Evolutionary conservation across 2,888 invertebrate genomes (phyloP).

Genomic region (Coecobrya sp.): DNA sequence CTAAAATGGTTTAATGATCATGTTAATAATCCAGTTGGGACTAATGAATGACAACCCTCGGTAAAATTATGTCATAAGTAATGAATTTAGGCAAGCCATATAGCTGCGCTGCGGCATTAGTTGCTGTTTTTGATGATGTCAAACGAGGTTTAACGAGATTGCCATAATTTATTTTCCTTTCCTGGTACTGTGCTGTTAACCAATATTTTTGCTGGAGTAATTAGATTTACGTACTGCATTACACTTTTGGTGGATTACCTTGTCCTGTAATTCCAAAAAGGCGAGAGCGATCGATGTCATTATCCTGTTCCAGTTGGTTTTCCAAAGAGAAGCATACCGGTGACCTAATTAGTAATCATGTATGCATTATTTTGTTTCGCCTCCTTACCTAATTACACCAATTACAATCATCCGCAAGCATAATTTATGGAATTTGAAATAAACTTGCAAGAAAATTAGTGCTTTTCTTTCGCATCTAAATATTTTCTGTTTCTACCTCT

Average conservation of each 20-base stretch:
- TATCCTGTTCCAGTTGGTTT: neutral
- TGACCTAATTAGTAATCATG: constrained; percentile 51
- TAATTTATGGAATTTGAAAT: neutral
- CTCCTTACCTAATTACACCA: constrained; percentile 12
- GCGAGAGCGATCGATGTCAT: neutral
- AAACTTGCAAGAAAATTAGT: neutral
- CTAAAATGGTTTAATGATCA: neutral
- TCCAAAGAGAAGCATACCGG: neutral
- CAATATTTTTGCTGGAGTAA: neutral
- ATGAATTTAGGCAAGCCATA: neutral
- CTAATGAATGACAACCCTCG: neutral
- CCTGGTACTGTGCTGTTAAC: neutral
- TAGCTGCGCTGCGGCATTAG: neutral
- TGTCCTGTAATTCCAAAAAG: neutral
- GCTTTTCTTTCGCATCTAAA: neutral
- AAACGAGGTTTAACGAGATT: neutral
- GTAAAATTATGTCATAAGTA: neutral
- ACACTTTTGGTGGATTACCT: neutral
- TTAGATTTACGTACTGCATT: neutral
- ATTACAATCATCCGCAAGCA: neutral
- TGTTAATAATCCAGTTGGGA: constrained; percentile 17
- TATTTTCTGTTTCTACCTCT: too few species aligned
- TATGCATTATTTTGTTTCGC: too few species aligned
- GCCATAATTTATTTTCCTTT: neutral
- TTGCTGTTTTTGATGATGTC: neutral